Percentiles rank a stretch among this genome's conserved stretches.
These are phyloP conservation scores for Pogonomyrmex californicus DNA, from an alignment of 1,140 invertebrate species.

Conservation along the genomic window DNA sequence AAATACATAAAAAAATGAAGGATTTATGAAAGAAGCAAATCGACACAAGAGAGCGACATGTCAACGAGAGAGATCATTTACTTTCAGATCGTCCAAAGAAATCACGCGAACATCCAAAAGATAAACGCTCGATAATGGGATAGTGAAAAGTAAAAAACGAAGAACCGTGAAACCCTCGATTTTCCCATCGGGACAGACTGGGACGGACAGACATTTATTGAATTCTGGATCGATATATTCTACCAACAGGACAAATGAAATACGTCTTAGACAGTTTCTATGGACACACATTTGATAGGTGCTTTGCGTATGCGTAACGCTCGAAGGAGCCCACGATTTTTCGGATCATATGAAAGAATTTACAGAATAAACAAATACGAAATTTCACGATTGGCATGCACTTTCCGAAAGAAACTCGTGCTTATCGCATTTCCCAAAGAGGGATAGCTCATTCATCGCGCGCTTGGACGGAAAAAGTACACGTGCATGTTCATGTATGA, in stretches of 20 bases:
- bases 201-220: constrained; percentile 4
- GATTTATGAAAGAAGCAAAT: not conserved
- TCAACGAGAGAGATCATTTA: not conserved
- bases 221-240: not conserved
- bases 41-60: not conserved
- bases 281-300: not conserved
- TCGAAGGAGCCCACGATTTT: not conserved
- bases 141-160: not conserved
- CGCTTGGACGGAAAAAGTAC: not conserved
- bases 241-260: not conserved
- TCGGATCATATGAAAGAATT: not conserved
- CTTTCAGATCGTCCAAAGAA: not conserved
- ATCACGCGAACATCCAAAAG: not conserved
- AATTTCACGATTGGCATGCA: not conserved
- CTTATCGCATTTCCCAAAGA: not conserved
- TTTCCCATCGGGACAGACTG: not conserved
- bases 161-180: constrained; percentile 19
- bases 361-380: not conserved
- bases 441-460: not conserved
- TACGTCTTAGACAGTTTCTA: not conserved
- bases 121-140: constrained; percentile 4
- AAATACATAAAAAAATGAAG: not conserved
- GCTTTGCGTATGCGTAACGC: not conserved
- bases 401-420: not conserved
- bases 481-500: not conserved